A percentile compares a stretch with the other conserved stretches of the same genome.
phyloP scores from a whole-genome alignment of 2,797 vertebrate species.

The Myotis findleyi region DNA sequence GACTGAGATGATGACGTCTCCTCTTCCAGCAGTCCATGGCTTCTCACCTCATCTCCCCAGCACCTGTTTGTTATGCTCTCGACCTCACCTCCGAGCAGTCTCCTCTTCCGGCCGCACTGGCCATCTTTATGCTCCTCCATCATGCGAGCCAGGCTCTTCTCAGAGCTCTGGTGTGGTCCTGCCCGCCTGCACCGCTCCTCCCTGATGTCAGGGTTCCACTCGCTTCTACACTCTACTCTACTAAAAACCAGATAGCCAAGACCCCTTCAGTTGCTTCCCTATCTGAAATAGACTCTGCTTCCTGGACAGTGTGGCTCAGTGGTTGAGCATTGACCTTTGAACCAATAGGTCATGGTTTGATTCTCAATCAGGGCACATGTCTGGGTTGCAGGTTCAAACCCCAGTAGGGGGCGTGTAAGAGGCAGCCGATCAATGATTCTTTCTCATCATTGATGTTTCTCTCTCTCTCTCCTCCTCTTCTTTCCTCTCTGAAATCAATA shows the following conservation, averaged over 20 bases:
- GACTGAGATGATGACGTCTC: background rate
- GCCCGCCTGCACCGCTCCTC: background rate
- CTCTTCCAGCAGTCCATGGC: background rate
- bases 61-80: background rate
- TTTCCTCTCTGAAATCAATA: no score
- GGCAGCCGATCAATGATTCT: no score
- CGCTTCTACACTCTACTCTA: background rate
- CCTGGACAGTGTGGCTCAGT: no score
- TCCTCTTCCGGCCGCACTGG: background rate
- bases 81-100: background rate
- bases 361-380: no score
- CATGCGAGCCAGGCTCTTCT: background rate
- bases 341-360: no score
- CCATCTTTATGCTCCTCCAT: background rate
- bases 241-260: background rate
- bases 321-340: no score
- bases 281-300: background rate
- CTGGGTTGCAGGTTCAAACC: no score
- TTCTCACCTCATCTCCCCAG: background rate
- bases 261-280: background rate
- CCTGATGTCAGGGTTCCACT: background rate
- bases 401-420: no score
- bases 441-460: no score
- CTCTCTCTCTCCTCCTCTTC: no score
- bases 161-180: background rate